phyloP scores from a whole-genome alignment of 2,113 vertebrate species.

The Motacilla tschutschensis region DNA sequence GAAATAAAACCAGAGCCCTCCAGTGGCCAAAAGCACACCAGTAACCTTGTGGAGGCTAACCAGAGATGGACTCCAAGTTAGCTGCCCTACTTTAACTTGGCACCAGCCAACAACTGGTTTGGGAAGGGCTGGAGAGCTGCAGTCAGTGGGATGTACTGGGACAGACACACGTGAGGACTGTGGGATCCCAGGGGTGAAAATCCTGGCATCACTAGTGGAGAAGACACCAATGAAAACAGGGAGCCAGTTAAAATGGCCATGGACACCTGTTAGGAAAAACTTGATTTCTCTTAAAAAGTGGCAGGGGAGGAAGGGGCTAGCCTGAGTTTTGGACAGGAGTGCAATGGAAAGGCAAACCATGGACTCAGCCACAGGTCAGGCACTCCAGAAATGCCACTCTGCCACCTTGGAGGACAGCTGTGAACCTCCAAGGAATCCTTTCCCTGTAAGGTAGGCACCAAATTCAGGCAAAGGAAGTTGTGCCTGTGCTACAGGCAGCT shows the following conservation, averaged over 20 bases:
- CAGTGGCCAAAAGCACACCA: neutral
- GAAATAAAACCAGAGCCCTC: neutral
- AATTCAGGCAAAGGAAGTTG: neutral
- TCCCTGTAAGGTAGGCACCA: neutral
- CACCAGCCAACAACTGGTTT: neutral
- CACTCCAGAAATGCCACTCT: neutral
- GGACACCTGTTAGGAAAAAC: neutral
- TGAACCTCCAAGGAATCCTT: neutral
- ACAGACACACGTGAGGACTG: rapidly evolving
- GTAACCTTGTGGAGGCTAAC: neutral
- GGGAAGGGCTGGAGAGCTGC: neutral
- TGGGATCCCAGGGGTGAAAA: neutral
- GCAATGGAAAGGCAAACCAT: neutral
- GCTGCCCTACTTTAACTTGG: neutral
- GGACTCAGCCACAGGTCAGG: neutral
- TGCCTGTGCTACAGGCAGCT: neutral
- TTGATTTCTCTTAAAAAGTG: neutral
- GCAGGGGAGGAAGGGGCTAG: neutral
- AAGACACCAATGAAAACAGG: neutral
- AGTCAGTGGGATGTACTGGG: neutral
- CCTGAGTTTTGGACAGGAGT: neutral
- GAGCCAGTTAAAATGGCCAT: neutral
- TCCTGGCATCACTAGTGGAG: neutral
- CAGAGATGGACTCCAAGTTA: neutral
- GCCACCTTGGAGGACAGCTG: neutral